Conservation (phyloP, 2,888 invertebrate species). For the Aphidoletes aphidimyza region DNA sequence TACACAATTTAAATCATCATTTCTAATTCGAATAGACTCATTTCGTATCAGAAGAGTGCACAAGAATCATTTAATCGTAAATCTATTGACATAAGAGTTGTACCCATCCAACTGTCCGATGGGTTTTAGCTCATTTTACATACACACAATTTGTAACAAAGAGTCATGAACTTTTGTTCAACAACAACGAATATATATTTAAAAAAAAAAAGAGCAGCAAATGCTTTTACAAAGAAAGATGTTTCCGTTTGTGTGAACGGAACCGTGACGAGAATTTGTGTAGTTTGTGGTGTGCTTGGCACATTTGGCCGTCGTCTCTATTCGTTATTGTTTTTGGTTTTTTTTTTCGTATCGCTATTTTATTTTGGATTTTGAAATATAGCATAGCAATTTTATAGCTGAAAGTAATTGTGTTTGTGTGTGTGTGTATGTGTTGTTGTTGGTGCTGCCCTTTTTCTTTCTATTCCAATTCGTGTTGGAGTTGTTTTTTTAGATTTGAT, state of each 20-base stretch:
- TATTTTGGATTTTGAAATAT: constrained; percentile 11
- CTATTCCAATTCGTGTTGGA: constrained; percentile 30
- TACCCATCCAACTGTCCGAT: constrained; percentile 26
- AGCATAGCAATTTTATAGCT: constrained; percentile 44
- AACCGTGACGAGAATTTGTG: constrained; percentile 28
- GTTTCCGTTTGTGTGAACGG: constrained; percentile 47
- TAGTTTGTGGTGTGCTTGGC: constrained; percentile 23
- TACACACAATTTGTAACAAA: not conserved
- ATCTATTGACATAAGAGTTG: not conserved
- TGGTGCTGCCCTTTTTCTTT: too few relatives aligned
- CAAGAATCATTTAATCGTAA: constrained; percentile 38
- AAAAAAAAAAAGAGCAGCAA: too few relatives aligned
- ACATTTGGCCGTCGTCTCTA: not conserved
- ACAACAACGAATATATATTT: not conserved
- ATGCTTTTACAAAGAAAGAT: constrained; percentile 53
- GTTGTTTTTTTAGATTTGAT: not conserved
- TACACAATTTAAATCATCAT: not conserved
- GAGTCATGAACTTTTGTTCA: constrained; percentile 51
- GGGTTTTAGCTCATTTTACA: not conserved
- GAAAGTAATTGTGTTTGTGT: constrained; percentile 15
- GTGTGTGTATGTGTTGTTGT: not conserved
- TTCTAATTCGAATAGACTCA: not conserved
- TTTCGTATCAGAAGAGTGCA: constrained; percentile 41
- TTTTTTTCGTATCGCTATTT: not conserved
- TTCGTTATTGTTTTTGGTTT: constrained; percentile 20